phyloP scores from a whole-genome alignment of 2,113 vertebrate species.

The Lutjanus erythropterus region DNA sequence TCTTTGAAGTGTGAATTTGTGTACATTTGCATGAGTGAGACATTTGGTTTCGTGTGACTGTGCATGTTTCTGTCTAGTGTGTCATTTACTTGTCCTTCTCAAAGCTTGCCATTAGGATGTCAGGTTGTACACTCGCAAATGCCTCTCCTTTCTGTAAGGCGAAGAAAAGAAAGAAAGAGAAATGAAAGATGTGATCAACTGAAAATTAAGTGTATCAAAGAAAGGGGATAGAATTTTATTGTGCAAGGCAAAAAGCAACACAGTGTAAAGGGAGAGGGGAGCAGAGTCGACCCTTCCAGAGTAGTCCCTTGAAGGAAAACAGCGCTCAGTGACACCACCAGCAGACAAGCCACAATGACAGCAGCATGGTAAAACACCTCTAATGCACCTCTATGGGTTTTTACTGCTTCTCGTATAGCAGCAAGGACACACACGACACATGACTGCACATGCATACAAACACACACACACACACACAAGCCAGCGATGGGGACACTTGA shows the following conservation, averaged over 20 bases:
- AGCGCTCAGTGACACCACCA: conserved; percentile 46
- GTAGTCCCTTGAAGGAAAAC: conserved; percentile 55
- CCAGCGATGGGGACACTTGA: conserved; percentile 48
- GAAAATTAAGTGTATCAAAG: not conserved
- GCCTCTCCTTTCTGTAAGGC: not conserved
- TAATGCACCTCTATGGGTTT: conserved; percentile 75
- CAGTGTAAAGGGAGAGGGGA: not conserved
- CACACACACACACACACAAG: conserved; percentile 33
- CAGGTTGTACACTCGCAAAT: not conserved
- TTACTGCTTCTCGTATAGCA: conserved; percentile 76
- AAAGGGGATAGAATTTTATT: not conserved
- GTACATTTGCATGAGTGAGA: not conserved
- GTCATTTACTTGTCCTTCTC: conserved; percentile 52
- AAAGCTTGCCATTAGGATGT: conserved; percentile 67
- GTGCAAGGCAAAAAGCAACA: conserved; percentile 28
- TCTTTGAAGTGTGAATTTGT: not conserved
- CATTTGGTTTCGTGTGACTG: not conserved
- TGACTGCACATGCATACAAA: conserved; percentile 28
- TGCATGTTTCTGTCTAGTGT: not conserved
- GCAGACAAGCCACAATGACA: conserved; percentile 78
- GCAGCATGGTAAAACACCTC: conserved; percentile 79
- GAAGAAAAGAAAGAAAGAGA: not conserved
- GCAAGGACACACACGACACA: conserved; percentile 64
- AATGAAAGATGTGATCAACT: not conserved
- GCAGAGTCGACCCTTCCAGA: conserved; percentile 33